Conservation (phyloP, 2,113 vertebrate species). For the Tautogolabrus adspersus region DNA sequence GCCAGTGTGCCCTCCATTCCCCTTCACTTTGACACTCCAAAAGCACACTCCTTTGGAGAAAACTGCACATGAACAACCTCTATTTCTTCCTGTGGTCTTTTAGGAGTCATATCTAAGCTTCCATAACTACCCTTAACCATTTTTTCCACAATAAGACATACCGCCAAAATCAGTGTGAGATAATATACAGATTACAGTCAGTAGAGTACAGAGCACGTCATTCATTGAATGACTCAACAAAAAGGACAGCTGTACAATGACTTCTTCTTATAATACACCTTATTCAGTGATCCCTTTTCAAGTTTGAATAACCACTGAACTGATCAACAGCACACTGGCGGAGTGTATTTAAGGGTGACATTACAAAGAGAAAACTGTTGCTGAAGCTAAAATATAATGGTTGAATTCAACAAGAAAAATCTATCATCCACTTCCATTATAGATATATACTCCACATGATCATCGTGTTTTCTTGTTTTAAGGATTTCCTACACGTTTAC, state of each 20-base stretch:
- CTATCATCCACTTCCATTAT: neutral
- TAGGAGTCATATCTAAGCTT: slow-evolving; percentile 60
- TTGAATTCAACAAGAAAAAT: neutral
- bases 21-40: slow-evolving; percentile 68
- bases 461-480: neutral
- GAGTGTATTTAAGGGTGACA: neutral
- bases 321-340: slow-evolving; percentile 6
- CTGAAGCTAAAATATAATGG: neutral
- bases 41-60: slow-evolving; percentile 56
- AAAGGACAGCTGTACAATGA: neutral
- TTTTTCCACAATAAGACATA: slow-evolving; percentile 40
- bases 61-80: slow-evolving; percentile 52
- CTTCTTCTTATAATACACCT: neutral
- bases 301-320: slow-evolving; percentile 17
- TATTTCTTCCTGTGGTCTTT: slow-evolving; percentile 53
- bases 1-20: slow-evolving; percentile 68
- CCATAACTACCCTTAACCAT: neutral
- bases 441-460: neutral
- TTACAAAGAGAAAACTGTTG: neutral
- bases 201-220: neutral
- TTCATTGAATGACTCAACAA: neutral
- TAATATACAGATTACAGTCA: neutral
- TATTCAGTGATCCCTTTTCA: slow-evolving; percentile 7
- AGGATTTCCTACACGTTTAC: neutral
- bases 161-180: slow-evolving; percentile 27